Conservation (phyloP, 1,140 invertebrate species). For the Leptinotarsa lineolata region DNA sequence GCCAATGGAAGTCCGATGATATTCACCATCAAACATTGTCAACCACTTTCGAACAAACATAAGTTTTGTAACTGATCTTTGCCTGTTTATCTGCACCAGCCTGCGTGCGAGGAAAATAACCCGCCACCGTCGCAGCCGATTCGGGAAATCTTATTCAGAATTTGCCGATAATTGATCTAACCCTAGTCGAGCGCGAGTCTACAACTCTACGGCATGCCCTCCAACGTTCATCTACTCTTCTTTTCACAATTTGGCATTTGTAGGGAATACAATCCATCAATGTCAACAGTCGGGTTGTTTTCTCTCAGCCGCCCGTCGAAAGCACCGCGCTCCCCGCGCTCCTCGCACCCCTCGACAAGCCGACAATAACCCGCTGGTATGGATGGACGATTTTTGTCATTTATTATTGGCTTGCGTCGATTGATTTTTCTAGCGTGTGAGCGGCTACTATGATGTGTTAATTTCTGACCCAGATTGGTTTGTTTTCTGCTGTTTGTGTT, state of each 20-base stretch:
- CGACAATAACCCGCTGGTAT: constrained; percentile 56
- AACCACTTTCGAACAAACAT: too few relatives aligned
- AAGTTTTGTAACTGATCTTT: neutral
- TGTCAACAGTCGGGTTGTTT: constrained; percentile 56
- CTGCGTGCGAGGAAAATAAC: neutral
- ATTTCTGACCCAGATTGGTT: constrained; percentile 41
- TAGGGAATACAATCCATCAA: constrained; percentile 57
- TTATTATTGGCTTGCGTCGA: constrained; percentile 55
- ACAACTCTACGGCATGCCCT: constrained; percentile 46
- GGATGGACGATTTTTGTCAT: constrained; percentile 58
- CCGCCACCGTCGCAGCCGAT: neutral
- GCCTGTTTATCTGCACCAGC: neutral
- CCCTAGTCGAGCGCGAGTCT: constrained; percentile 42
- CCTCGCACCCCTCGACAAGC: constrained; percentile 43
- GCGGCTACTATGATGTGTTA: constrained; percentile 51
- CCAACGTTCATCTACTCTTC: constrained; percentile 55
- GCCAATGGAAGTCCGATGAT: too few relatives aligned
- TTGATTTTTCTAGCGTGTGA: constrained; percentile 54
- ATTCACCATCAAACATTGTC: too few relatives aligned
- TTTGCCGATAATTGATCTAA: constrained; percentile 53
- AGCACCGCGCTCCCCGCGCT: constrained; percentile 40
- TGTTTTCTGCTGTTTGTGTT: neutral
- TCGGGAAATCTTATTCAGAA: constrained; percentile 38
- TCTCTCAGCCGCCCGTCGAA: constrained; percentile 50
- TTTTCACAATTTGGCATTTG: constrained; percentile 59